A percentile compares a stretch with the other conserved stretches of the same genome.
Evolutionary conservation across 2,113 vertebrate species (phyloP).

Genomic region (Sphaerodactylus townsendi): DNA sequence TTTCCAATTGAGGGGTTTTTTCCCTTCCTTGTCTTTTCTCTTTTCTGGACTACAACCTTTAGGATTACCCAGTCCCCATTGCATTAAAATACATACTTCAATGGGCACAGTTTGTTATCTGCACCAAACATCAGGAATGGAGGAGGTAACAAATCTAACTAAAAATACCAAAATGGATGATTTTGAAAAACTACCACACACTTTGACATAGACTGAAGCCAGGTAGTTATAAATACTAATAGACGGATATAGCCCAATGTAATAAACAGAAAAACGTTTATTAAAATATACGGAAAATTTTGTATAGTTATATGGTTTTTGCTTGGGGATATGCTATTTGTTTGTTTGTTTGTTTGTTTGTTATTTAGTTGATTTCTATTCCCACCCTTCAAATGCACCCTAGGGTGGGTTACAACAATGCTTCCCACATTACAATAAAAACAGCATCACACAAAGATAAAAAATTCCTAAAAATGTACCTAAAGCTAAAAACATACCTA

Average conservation of each 20-base stretch:
- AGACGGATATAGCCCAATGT: not conserved
- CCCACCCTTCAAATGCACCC: too few species aligned
- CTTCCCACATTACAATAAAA: too few species aligned
- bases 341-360: too few species aligned
- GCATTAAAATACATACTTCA: not conserved
- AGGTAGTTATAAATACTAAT: not conserved
- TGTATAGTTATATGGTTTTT: not conserved
- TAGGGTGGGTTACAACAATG: too few species aligned
- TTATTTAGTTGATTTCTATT: too few species aligned
- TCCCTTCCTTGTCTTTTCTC: not conserved
- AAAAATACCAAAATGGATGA: not conserved
- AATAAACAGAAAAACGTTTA: not conserved
- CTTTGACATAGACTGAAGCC: not conserved
- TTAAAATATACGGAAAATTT: not conserved
- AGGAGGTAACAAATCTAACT: not conserved
- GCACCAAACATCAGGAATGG: not conserved
- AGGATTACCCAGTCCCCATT: not conserved
- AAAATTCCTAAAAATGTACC: too few species aligned
- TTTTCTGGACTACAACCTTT: not conserved
- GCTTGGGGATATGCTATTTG: constrained; percentile 7
- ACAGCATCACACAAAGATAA: too few species aligned
- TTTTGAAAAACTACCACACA: not conserved
- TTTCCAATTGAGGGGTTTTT: not conserved
- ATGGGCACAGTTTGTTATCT: not conserved
- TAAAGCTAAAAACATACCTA: too few species aligned